phyloP scores from a whole-genome alignment of 2,797 vertebrate genomes.

The Hydrocynus forskahlii region DNA sequence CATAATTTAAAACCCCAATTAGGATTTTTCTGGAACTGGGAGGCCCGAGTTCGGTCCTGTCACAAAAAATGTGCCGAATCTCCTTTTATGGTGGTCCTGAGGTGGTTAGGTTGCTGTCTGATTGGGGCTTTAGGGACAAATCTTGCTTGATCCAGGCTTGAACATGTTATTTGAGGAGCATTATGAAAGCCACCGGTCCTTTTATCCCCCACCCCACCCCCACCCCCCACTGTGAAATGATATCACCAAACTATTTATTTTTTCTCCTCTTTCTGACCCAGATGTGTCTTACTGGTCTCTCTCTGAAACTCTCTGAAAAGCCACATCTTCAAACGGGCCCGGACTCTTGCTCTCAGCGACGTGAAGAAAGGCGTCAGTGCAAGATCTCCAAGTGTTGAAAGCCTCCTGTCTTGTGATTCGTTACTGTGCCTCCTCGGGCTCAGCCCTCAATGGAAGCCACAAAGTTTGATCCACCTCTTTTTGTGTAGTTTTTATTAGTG shows the following conservation, averaged over 20 bases:
- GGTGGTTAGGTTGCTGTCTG: conserved; percentile 13
- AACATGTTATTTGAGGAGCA: neutral
- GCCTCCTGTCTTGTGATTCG: conserved; percentile 15
- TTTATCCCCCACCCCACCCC: neutral
- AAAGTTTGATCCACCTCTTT: conserved; percentile 39
- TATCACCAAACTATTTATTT: neutral
- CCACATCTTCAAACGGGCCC: conserved; percentile 31
- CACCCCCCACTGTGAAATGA: no score
- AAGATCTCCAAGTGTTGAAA: conserved; percentile 39
- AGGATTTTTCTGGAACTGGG: neutral
- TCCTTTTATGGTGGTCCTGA: neutral
- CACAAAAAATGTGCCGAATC: conserved; percentile 13
- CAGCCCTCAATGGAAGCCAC: conserved; percentile 32
- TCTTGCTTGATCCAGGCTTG: neutral
- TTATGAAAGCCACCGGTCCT: neutral
- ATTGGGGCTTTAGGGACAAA: conserved; percentile 8
- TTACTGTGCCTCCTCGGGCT: conserved; percentile 24
- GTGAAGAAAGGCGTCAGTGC: conserved; percentile 24
- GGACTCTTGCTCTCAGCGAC: conserved; percentile 6
- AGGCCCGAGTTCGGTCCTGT: neutral
- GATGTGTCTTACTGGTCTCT: conserved; percentile 7
- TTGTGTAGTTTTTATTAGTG: conserved; percentile 34
- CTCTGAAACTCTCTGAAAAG: neutral
- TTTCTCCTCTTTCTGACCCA: neutral
- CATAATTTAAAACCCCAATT: neutral